Evolutionary conservation across 64 coral and sea anemone genomes (phyloP), one percentile per base, ranked within the genome.

Genomic region (Orbicella faveolata): DNA sequence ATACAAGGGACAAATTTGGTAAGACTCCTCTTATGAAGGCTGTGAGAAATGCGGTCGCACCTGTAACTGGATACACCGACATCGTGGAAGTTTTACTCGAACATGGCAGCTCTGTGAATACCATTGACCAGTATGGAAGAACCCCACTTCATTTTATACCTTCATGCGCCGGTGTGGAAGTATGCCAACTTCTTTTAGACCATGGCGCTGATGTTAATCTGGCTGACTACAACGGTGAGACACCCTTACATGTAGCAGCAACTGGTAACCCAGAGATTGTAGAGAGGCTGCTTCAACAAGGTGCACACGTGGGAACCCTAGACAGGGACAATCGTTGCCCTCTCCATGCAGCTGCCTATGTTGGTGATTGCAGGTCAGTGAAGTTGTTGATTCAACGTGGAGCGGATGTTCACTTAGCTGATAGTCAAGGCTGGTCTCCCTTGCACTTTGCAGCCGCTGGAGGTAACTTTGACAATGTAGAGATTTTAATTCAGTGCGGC

Each of bases 331-430:
- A 84, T 13, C 76, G 53, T 55, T 88, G 75, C 9, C 73, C 87
- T 16, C 73, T 93, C 25, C 91, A 93, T 81, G 20, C 39, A 74
- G 65, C 91, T 73, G 66, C 86, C 14, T 74, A 65, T 14, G 36
- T 20, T 17, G 87, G 77, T 39, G 52, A 88, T 39, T 51, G 79
- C 6, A 75, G 41, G 13, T 61, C 91, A 10, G 48, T 78, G 30
- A 48, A 75, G 57, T 82, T 93, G 33, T 34, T 93, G 15, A 81
- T 93, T 89, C 52, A 68, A 89, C 80, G 68, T 77, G 92, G 87
- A 48, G 92, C 92, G 81, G 78, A 93, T 66, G 36, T 93, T 69
- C 70, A 89, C 25, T 48, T 83, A 57, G 53, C 55, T 12, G 79
- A 89, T 63, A 44, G 63, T 9, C 14, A 83, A 18, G 92, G 87